Evolutionary conservation across 2,888 invertebrate genomes (phyloP).

Genomic region (Seira musarum): DNA sequence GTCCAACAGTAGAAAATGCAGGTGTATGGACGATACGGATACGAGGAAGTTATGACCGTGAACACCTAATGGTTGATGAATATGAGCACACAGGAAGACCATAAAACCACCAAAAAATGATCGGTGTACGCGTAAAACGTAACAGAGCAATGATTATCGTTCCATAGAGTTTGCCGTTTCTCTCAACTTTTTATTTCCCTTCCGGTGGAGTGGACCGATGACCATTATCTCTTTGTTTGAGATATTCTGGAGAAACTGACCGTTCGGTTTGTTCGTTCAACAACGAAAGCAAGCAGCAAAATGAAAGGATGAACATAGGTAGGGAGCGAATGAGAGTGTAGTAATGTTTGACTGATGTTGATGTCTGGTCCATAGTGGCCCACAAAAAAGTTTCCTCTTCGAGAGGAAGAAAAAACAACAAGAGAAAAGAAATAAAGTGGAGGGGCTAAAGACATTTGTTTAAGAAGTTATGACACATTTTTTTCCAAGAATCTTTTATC

Average conservation of each 20-base stretch:
- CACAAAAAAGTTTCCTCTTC: conserved; percentile 39
- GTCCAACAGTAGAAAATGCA: too few species aligned
- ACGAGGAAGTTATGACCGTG: not conserved
- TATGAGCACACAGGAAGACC: not conserved
- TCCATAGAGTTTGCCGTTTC: not conserved
- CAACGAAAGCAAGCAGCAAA: too few species aligned
- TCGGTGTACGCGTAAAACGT: not conserved
- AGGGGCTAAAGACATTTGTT: conserved; percentile 14
- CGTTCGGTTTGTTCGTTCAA: too few species aligned
- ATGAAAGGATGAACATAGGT: too few species aligned
- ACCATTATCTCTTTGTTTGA: conserved; percentile 16
- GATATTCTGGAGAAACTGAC: too few species aligned
- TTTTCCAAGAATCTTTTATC: conserved; percentile 35
- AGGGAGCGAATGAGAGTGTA: too few species aligned
- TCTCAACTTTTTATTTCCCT: conserved; percentile 7
- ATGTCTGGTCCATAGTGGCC: conserved; percentile 58
- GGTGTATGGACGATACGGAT: too few species aligned
- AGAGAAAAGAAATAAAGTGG: not conserved
- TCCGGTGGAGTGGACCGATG: not conserved
- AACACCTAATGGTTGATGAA: conserved; percentile 2
- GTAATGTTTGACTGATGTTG: conserved; percentile 45
- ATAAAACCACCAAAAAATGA: conserved; percentile 2
- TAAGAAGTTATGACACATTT: conserved; percentile 47
- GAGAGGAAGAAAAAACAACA: conserved; percentile 32
- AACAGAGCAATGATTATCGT: conserved; percentile 4